Base-by-base conservation (phyloP, 2,888 invertebrate species). In the Malthinus flaveolus region DNA sequence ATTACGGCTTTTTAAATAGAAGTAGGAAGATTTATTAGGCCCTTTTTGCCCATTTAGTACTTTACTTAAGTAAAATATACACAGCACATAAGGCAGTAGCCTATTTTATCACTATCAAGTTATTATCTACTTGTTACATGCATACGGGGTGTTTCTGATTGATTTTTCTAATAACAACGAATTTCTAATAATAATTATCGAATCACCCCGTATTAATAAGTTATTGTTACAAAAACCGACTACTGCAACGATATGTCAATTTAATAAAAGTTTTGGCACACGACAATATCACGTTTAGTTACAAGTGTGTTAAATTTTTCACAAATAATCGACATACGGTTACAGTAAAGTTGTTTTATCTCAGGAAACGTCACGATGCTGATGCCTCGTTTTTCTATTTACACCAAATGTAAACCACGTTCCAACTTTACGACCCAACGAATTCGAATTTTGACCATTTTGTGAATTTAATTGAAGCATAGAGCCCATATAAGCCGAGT, bases 321-420 rank as follows among this genome's bases (percentile, higher is more conserved):
- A 50, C 46, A 48, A 56, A 6, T 44, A 55, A 55, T 42, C 56
- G 56, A 42, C 56, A 56, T 58, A 56, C 49, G 44, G 68, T 73
- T 78, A 78, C 74, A 78, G 74, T 70, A 82, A 80, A 72, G 81
- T 82, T 59, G 81, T 80, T 75, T 78, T 79, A 74, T 80, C 81
- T 82, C 81, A 80, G 73, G 81, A 80, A 70, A 79, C 73, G 63
- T 77, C 79, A 42, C 78, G 77, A 63, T 76, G 73, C 52, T 75
- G 76, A 65, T 79, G 78, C 61, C 82, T 75, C 23, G 79, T 75
- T 70, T 84, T 84, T 69, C 83, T 82, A 70, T 79, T 80, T 66
- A 80, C 80, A 47, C 83, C 82, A 66, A 83, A 84, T 45, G 80
- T 84, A 67, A 84, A 84, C 84, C 83, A 84, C 11, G 82, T 83